Evolutionary conservation across 1,140 invertebrate genomes (phyloP).

Genomic region (Venturia canescens): DNA sequence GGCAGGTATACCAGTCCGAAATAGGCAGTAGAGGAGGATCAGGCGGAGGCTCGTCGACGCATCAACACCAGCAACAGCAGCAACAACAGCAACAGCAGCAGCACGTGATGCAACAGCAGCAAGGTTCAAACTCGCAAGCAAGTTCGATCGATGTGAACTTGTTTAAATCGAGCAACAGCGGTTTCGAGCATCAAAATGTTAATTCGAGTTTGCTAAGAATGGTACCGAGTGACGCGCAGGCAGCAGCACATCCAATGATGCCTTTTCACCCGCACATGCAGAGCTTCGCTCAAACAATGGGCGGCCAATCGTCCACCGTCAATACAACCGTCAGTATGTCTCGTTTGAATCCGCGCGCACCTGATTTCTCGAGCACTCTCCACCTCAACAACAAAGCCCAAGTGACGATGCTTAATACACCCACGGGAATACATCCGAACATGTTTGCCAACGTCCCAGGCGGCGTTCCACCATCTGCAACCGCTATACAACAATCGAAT

Average conservation of each 20-base stretch:
- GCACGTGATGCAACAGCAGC: slow-evolving; percentile 48
- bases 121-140: slow-evolving; percentile 49
- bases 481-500: slow-evolving; percentile 74
- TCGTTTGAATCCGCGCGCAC: slow-evolving; percentile 91
- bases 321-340: slow-evolving; percentile 81
- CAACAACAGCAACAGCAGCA: slow-evolving; percentile 38
- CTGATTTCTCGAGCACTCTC: slow-evolving; percentile 84
- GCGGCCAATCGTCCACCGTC: slow-evolving; percentile 67
- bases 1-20: slow-evolving; percentile 68
- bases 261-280: slow-evolving; percentile 73
- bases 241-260: slow-evolving; percentile 65
- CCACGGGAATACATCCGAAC: slow-evolving; percentile 69
- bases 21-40: slow-evolving; percentile 60
- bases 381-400: slow-evolving; percentile 75
- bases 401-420: slow-evolving; percentile 74
- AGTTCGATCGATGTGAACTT: slow-evolving; percentile 52
- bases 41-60: slow-evolving; percentile 55
- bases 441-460: slow-evolving; percentile 70
- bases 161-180: slow-evolving; percentile 60
- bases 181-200: slow-evolving; percentile 70
- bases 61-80: slow-evolving; percentile 67
- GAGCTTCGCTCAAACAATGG: slow-evolving; percentile 73
- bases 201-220: slow-evolving; percentile 74
- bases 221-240: slow-evolving; percentile 69
- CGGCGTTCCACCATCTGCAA: slow-evolving; percentile 70